Evolutionary conservation across 2,113 vertebrate genomes (phyloP).

Genomic region (Pyxicephalus adspersus): DNA sequence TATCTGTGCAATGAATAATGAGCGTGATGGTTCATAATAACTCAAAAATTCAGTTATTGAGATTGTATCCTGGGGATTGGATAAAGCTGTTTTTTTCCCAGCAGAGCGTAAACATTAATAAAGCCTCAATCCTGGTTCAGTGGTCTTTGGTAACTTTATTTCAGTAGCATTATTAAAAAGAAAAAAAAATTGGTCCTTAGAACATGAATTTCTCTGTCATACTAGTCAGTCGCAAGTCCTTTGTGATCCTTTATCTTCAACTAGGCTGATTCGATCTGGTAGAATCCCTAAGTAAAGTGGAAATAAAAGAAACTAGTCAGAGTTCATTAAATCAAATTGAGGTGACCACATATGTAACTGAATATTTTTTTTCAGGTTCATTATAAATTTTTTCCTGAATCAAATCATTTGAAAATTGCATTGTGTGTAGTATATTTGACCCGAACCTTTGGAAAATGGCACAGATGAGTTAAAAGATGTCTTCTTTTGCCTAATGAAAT

Average conservation of each 20-base stretch:
- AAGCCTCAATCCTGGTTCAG: neutral
- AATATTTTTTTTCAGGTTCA: too few species aligned
- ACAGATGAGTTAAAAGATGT: too few species aligned
- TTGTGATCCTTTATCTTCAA: slow-evolving; percentile 4
- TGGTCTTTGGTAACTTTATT: slow-evolving; percentile 29
- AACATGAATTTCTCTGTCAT: neutral
- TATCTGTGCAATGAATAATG: neutral
- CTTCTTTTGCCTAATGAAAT: too few species aligned
- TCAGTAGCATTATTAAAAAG: slow-evolving; percentile 21
- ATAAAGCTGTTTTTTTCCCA: neutral
- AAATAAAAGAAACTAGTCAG: neutral
- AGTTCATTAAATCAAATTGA: neutral
- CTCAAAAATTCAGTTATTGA: neutral
- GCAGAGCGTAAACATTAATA: slow-evolving; percentile 28
- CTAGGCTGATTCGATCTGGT: slow-evolving; percentile 34
- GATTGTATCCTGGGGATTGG: neutral
- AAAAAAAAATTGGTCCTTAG: neutral
- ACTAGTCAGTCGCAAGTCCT: neutral
- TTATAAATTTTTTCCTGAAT: too few species aligned
- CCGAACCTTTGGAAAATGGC: too few species aligned
- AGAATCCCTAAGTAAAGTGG: neutral
- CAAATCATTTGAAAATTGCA: too few species aligned
- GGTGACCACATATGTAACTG: too few species aligned
- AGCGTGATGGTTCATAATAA: neutral
- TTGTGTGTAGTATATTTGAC: too few species aligned